Evolutionary conservation across 2,888 invertebrate species (phyloP).

Genomic region (Omphaloscelis lunosa): DNA sequence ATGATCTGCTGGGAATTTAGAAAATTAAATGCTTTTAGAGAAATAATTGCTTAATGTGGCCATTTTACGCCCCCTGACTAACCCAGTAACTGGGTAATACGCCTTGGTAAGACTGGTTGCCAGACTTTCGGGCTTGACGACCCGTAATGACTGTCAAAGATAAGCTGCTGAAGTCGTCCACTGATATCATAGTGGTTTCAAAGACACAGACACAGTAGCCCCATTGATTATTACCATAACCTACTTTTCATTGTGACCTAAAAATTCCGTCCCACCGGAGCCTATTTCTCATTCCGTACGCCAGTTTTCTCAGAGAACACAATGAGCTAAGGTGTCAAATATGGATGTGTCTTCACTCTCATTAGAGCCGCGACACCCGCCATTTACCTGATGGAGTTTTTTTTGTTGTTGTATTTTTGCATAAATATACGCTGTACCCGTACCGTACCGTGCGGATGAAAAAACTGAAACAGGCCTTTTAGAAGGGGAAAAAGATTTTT

Average conservation of each 20-base stretch:
- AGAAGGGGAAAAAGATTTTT: slow-evolving; percentile 44
- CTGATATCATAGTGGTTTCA: too few species aligned
- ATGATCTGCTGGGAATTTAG: too few species aligned
- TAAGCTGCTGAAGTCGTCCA: too few species aligned
- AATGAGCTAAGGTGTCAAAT: slow-evolving; percentile 55
- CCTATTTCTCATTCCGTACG: slow-evolving; percentile 22
- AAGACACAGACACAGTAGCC: too few species aligned
- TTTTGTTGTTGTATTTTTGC: slow-evolving; percentile 50
- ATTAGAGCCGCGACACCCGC: slow-evolving; percentile 48
- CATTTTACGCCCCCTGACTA: too few species aligned
- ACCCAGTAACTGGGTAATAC: too few species aligned
- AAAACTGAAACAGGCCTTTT: slow-evolving; percentile 47
- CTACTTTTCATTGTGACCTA: slow-evolving; percentile 4
- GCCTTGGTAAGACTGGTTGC: too few species aligned
- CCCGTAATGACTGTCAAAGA: too few species aligned
- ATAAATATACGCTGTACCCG: slow-evolving; percentile 39
- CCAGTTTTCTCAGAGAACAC: slow-evolving; percentile 37
- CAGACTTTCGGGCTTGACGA: too few species aligned
- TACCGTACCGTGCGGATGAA: not conserved
- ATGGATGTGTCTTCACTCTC: slow-evolving; percentile 61
- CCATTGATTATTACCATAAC: not conserved
- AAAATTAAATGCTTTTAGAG: too few species aligned
- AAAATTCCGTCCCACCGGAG: slow-evolving; percentile 25
- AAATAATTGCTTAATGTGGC: too few species aligned
- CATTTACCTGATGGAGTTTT: slow-evolving; percentile 61